These are phyloP conservation scores for Phalacrocorax brasilianus DNA, from an alignment of 2,113 vertebrate species.

Conservation along the genomic window DNA sequence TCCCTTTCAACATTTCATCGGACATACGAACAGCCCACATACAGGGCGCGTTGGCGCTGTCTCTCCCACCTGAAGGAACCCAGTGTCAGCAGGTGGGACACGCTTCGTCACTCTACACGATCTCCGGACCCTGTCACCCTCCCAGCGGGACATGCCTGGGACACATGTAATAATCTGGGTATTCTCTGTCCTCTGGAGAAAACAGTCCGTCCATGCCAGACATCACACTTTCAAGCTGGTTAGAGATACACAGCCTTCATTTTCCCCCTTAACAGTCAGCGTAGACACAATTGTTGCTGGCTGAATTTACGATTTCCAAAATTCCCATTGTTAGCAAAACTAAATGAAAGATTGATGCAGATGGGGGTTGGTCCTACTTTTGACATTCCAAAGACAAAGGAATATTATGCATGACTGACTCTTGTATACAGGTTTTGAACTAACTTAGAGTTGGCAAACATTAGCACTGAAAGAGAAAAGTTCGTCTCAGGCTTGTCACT, in stretches of 20 bases:
- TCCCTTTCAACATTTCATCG: background rate
- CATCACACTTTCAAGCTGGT: background rate
- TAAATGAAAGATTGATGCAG: background rate
- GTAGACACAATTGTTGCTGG: background rate
- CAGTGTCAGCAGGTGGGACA: background rate
- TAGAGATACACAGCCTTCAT: background rate
- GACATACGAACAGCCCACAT: accelerated
- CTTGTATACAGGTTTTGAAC: background rate
- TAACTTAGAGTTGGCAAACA: background rate
- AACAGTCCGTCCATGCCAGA: background rate
- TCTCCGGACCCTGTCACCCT: background rate
- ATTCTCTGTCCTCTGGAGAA: background rate
- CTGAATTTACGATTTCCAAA: background rate
- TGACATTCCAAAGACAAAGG: background rate
- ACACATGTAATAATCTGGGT: background rate
- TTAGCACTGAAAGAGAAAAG: background rate
- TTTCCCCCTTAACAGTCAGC: background rate
- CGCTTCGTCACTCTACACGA: accelerated
- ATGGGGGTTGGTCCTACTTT: background rate
- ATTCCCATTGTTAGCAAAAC: background rate
- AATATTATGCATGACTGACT: background rate
- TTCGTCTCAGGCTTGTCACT: background rate
- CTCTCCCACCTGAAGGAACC: background rate
- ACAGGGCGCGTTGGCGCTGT: accelerated
- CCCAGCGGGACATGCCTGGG: background rate